Conservation (phyloP, 2,113 vertebrate genomes). For the Thunnus thynnus region DNA sequence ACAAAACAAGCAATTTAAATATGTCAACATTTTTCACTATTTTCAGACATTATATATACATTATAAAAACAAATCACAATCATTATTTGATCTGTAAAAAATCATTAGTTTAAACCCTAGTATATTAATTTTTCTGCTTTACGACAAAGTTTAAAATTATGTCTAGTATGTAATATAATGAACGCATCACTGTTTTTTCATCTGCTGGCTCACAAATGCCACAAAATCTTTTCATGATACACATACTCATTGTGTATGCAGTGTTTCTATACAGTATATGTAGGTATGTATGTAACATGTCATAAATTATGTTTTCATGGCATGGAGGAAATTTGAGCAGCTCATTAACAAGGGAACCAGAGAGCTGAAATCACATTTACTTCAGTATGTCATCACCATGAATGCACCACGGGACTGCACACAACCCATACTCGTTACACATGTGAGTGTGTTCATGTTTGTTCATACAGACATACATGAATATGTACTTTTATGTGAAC, state of each 20-base stretch:
- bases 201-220: background rate
- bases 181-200: background rate
- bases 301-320: background rate
- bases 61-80: too few species aligned
- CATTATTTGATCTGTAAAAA: too few species aligned
- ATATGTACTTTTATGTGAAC: slow-evolving; percentile 6
- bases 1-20: too few species aligned
- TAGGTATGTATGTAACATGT: background rate
- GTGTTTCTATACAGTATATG: background rate
- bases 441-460: background rate
- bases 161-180: background rate
- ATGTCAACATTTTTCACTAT: too few species aligned
- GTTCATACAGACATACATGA: background rate
- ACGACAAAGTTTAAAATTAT: too few species aligned
- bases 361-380: slow-evolving; percentile 30
- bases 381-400: background rate
- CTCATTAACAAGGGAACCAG: slow-evolving; percentile 16
- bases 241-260: background rate
- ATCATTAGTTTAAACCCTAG: too few species aligned
- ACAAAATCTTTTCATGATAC: background rate
- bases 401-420: background rate
- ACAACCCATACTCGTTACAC: background rate
- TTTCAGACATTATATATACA: too few species aligned
- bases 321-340: slow-evolving; percentile 9
- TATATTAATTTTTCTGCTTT: too few species aligned